Evolutionary conservation across 2,113 vertebrate species (phyloP).

Genomic region (Oriolus oriolus): DNA sequence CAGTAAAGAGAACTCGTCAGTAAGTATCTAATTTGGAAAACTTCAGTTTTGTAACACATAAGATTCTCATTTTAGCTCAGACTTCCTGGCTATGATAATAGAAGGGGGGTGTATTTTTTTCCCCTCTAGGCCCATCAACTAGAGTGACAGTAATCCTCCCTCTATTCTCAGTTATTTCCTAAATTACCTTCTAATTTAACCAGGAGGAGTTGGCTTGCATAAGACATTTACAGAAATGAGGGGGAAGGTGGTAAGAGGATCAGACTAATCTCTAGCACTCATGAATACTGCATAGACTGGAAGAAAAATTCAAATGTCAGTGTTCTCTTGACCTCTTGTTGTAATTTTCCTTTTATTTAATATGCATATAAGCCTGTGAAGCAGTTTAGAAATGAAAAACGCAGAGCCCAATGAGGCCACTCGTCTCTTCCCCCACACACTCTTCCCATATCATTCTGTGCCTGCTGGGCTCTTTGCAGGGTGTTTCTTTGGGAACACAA

Average conservation of each 20-base stretch:
- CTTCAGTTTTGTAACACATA: not conserved
- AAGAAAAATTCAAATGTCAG: not conserved
- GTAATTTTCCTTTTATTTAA: not conserved
- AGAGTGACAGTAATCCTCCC: not conserved
- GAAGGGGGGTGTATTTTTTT: not conserved
- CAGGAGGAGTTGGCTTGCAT: not conserved
- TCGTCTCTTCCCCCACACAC: fast-evolving
- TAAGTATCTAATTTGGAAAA: constrained; percentile 64
- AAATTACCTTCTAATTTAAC: not conserved
- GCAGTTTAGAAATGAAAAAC: not conserved
- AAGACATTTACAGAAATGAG: not conserved
- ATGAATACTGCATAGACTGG: not conserved
- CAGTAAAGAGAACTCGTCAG: constrained; percentile 73
- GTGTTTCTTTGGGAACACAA: not conserved
- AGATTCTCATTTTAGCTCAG: not conserved
- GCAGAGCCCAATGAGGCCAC: not conserved
- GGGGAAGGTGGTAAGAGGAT: not conserved
- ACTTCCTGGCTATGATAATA: not conserved
- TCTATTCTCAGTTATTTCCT: not conserved
- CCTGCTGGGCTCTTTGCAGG: not conserved
- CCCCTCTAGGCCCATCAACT: not conserved
- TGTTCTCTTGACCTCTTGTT: not conserved
- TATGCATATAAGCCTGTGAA: not conserved
- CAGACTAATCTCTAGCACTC: not conserved
- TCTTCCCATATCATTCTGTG: not conserved